These are phyloP conservation scores for Dryobotodes eremita DNA, from an alignment of 2,888 invertebrate genomes.

Conservation along the genomic window DNA sequence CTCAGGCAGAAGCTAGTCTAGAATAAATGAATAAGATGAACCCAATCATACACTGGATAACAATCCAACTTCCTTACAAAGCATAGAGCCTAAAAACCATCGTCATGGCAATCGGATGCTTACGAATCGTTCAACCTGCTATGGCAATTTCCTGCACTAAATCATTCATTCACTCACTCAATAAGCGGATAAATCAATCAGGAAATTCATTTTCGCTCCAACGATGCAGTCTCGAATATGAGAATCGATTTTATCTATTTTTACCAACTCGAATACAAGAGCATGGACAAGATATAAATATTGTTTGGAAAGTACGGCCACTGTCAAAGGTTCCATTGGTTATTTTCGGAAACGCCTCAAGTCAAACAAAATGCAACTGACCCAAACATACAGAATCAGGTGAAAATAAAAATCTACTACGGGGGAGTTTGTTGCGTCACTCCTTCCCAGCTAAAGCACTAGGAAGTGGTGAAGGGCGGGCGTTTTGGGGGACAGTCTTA, in stretches of 20 bases:
- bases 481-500: background rate
- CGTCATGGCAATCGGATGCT: background rate
- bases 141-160: constrained; percentile 32
- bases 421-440: background rate
- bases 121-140: background rate
- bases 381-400: background rate
- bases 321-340: background rate
- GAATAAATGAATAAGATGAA: too few species aligned
- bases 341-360: background rate
- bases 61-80: background rate
- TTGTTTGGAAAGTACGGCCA: background rate
- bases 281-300: constrained; percentile 5
- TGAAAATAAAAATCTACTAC: background rate
- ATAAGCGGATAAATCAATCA: constrained; percentile 48
- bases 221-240: constrained; percentile 54
- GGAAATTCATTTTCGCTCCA: constrained; percentile 54
- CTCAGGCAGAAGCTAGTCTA: too few species aligned
- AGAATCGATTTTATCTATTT: constrained; percentile 60
- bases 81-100: background rate
- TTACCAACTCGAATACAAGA: constrained; percentile 21
- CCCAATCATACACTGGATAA: background rate
- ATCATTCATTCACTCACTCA: constrained; percentile 33
- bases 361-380: background rate
- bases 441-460: background rate
- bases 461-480: background rate